phyloP scores from a whole-genome alignment of 2,113 vertebrate species.

The Rhadina sibilatrix region DNA sequence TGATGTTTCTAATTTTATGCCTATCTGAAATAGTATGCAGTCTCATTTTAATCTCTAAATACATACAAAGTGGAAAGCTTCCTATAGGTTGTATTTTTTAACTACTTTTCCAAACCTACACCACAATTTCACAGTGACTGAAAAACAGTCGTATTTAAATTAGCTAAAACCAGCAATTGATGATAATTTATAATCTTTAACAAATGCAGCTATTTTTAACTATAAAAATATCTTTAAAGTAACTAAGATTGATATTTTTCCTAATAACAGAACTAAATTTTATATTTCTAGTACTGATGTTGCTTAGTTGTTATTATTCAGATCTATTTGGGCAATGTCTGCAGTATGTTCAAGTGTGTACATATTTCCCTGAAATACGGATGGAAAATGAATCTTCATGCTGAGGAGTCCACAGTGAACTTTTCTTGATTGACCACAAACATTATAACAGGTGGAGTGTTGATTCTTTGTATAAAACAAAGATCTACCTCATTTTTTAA shows the following conservation, averaged over 20 bases:
- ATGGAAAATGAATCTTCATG: neutral
- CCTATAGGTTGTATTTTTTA: neutral
- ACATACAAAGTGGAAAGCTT: neutral
- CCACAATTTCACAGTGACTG: neutral
- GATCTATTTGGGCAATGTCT: neutral
- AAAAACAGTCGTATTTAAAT: neutral
- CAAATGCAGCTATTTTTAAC: neutral
- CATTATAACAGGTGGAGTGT: neutral
- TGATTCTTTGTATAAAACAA: neutral
- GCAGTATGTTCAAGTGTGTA: neutral
- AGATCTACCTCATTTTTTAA: neutral
- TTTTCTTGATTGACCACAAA: neutral
- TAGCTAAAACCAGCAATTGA: neutral
- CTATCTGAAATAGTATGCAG: conserved; percentile 1
- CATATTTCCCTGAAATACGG: neutral
- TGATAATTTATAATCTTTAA: neutral
- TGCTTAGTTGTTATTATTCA: neutral
- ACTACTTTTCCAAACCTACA: neutral
- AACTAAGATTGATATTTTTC: neutral
- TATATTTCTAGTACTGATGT: neutral
- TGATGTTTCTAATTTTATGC: conserved; percentile 28
- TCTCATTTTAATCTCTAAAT: conserved; percentile 35
- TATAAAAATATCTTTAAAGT: neutral
- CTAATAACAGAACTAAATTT: neutral
- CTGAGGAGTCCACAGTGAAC: neutral